Evolutionary conservation across 2,888 invertebrate species (phyloP).

Genomic region (Pyrrhia umbra): DNA sequence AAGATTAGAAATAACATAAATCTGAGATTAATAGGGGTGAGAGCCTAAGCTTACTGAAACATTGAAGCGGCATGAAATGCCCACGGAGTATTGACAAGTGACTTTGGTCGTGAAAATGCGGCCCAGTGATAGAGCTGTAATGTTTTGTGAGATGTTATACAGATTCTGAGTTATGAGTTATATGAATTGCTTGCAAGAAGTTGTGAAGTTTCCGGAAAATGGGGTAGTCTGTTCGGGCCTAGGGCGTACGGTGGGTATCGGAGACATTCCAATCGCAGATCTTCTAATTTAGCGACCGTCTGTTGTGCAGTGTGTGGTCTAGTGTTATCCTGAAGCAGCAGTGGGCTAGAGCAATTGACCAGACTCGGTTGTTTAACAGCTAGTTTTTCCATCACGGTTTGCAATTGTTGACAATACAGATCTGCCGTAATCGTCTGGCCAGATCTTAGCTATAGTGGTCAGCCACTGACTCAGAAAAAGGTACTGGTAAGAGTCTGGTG

Average conservation of each 20-base stretch:
- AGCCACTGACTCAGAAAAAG: not conserved
- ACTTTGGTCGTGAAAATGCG: not conserved
- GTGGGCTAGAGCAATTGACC: not conserved
- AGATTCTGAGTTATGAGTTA: slow-evolving; percentile 27
- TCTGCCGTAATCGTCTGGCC: not conserved
- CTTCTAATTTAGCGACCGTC: not conserved
- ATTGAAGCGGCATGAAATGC: slow-evolving; percentile 1
- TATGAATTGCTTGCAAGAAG: too few species aligned
- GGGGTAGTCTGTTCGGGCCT: not conserved
- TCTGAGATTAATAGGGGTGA: slow-evolving; percentile 90
- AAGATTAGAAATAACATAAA: slow-evolving; percentile 89
- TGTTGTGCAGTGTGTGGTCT: not conserved
- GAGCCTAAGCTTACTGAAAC: slow-evolving; percentile 67
- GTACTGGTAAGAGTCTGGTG: not conserved
- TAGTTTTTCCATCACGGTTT: not conserved
- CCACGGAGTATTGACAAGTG: not conserved
- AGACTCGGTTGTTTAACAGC: not conserved
- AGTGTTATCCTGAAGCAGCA: not conserved
- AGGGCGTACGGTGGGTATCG: not conserved
- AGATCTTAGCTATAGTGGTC: not conserved
- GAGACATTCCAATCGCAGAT: not conserved
- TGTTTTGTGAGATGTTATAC: slow-evolving; percentile 34
- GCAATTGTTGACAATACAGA: not conserved
- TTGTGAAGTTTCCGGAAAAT: not conserved
- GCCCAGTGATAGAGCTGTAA: slow-evolving; percentile 37